These are phyloP conservation scores for Echinometra lucunter DNA, from an alignment of 53 echinoderm and acorn worm species.

Conservation along the genomic window DNA sequence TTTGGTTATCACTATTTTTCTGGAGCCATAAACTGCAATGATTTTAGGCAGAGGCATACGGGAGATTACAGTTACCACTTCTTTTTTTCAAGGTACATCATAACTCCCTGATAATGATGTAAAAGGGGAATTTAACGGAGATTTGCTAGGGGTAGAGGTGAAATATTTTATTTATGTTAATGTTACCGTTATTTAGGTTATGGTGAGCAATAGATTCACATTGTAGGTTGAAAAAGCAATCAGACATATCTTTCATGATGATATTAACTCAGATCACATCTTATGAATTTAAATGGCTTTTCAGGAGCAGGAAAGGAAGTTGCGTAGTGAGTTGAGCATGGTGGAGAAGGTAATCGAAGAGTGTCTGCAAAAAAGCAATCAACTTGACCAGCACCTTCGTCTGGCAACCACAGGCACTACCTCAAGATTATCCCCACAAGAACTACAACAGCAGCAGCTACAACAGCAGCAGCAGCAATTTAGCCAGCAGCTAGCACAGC, in stretches of 20 bases:
- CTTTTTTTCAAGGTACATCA: no score
- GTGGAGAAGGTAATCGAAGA: not conserved
- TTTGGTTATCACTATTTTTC: no score
- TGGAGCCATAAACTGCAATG: no score
- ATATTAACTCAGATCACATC: not conserved
- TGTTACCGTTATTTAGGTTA: not conserved
- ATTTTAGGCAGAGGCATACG: no score
- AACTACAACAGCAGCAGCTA: constrained; percentile 51
- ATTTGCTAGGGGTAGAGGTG: no score
- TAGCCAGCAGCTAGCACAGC: constrained; percentile 53
- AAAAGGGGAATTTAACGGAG: no score
- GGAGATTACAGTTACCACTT: no score
- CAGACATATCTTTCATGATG: not conserved
- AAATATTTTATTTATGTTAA: no score
- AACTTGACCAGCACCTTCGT: constrained; percentile 27
- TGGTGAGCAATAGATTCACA: not conserved
- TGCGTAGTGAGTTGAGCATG: not conserved
- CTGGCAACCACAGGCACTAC: not conserved
- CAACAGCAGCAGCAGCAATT: constrained; percentile 60
- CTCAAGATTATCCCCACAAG: constrained; percentile 27
- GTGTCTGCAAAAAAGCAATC: not conserved
- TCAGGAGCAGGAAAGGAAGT: constrained; percentile 45
- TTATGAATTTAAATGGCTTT: not conserved
- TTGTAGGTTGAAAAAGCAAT: not conserved
- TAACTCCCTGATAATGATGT: no score